Conservation (phyloP, 2,797 vertebrate genomes). For the Anguilla obscura region DNA sequence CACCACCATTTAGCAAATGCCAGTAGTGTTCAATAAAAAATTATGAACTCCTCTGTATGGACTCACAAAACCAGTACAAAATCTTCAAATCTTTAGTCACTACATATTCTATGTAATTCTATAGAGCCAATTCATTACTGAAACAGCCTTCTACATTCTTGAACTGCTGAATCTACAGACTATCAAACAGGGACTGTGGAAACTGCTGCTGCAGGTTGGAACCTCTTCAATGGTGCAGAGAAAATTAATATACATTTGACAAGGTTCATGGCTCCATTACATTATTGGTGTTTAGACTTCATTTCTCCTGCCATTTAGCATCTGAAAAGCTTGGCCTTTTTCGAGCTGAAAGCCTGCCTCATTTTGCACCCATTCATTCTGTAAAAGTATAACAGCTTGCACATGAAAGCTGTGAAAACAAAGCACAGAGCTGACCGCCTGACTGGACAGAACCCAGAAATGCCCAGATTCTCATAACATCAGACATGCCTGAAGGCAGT, state of each 20-base stretch:
- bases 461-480: neutral
- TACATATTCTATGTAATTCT: neutral
- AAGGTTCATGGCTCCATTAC: neutral
- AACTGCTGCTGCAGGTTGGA: neutral
- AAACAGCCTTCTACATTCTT: neutral
- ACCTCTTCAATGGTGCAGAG: neutral
- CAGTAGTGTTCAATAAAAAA: neutral
- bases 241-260: neutral
- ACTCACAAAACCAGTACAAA: neutral
- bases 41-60: neutral
- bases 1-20: neutral
- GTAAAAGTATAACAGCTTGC: neutral
- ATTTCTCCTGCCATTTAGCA: slow-evolving; percentile 11
- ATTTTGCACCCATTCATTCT: neutral
- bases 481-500: neutral
- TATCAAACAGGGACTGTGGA: neutral
- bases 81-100: neutral
- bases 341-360: neutral
- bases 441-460: neutral
- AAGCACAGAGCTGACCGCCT: neutral
- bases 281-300: neutral
- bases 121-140: neutral
- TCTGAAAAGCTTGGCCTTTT: slow-evolving; percentile 2
- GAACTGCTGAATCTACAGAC: slow-evolving; percentile 6
- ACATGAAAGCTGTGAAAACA: slow-evolving; percentile 7